Base-by-base conservation (phyloP, 1,140 invertebrate genomes). In the Procambarus virginalis region DNA sequence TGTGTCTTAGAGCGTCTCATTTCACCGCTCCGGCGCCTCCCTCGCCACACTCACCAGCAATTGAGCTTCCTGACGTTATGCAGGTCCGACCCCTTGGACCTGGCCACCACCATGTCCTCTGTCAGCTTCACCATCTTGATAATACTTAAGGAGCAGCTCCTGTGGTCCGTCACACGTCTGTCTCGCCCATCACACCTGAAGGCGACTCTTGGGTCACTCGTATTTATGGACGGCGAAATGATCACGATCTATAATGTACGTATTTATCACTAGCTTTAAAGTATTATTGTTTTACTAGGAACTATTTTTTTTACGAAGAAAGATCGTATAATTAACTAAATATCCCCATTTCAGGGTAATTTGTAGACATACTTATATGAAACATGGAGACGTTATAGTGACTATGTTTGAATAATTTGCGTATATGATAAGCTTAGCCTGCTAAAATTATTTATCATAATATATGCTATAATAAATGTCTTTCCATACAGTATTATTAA, bases 91-190 rank as follows among this genome's bases (percentile, higher is more conserved):
- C 96, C 96, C 94, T 97, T 97, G n/a, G 97, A 97, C 91, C 97
- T 95, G 77, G 97, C 97, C 93, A 98, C 96, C 92, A 98, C 96
- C 97, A 98, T 98, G 94, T 98, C 97, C 94, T 98, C 97, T 10
- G 97, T 98, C 92, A 98, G 94, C 82, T 96, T 96, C 91, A 92
- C 84, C 81, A 86, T 89, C 68, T 70, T 84, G 70, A 51, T 9
- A 73, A 73, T 8, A 34, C 20, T 68, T 68, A 17, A 2, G 4
- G 68, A 9, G 22, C 5, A 1, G 68, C 3, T 34, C 0, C 0
- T 34, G 60, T 6, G 0, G 55, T 58, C 64, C 17, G 3, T 34
- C 22, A 73, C 22, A 1, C 6, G n/a, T 34, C n/a, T 0, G 5
- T 22, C 68, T 34, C 22, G 0, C 10, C 22, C 68, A 73, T 34